Evolutionary conservation across 2,113 vertebrate genomes (phyloP), one percentile per base, ranked within the genome.

Genomic region (Pangasianodon gigas): DNA sequence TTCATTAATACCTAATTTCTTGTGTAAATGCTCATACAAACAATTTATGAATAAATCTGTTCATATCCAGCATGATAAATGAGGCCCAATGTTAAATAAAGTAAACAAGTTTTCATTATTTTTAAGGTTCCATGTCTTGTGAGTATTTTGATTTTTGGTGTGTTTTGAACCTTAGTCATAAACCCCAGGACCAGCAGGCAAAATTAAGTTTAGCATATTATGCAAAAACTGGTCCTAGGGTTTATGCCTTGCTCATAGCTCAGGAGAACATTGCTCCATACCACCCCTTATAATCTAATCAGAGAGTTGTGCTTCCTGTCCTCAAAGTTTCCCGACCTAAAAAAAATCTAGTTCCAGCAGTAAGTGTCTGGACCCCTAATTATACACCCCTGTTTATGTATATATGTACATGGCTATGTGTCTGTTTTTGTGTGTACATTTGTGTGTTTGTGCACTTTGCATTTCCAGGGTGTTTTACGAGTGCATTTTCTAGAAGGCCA

Each of bases 401-500:
- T 52, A 6, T 8, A 81, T n/a, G 2, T 0, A 26, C 46, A 16
- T 52, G 14, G 1, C 48, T 52, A 2, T 41, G 24, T 52, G 51
- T 48, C 6, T 54, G 46, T 69, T 8, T 75, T 24, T 77, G 21
- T 80, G 37, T 46, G 41, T 75, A 0, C 71, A 51, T 75, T 7
- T 48, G 6, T 91, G 80, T 84, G 11, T 80, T 77, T 77, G 24
- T n/a, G 29, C 44, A 11, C 48, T 71, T 82, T n/a, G 29, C 44
- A 11, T 60, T 71, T 82, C 4, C 92, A 99, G 98, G 97, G 96
- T 85, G 93, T 99, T 87, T 91, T 99, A 75, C 96, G 98, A 91
- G 97, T 99, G 93, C 97, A 99, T 92, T 98, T 99, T 84, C 92
- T 97, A 48, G 98, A 99, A 96, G 98, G 97, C 86, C 97, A 98